A percentile compares a stretch with the other conserved stretches of the same genome.
Evolutionary conservation across 2,888 invertebrate species (phyloP).

Genomic region (Bruchidius siliquastri): DNA sequence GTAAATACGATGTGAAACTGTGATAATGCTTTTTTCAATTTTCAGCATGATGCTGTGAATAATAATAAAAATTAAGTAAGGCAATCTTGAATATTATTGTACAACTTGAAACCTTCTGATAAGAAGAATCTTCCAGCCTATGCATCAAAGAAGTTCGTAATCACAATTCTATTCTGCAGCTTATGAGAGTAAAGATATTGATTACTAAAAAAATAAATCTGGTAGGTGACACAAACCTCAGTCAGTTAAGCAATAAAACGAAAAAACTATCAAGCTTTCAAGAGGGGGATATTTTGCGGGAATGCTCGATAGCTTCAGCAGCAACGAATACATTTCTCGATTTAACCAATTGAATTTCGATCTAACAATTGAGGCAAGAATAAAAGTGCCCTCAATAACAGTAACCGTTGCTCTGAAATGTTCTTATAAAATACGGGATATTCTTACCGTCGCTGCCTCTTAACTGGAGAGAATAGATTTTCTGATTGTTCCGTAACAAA

Average conservation of each 20-base stretch:
- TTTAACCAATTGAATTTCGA: conserved; percentile 21
- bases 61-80: too few relatives aligned
- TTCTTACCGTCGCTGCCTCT: neutral
- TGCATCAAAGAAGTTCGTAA: too few relatives aligned
- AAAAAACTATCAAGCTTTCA: neutral
- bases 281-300: neutral
- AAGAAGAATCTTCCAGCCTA: too few relatives aligned
- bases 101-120: too few relatives aligned
- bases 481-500: neutral
- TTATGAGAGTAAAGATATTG: too few relatives aligned
- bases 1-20: too few relatives aligned
- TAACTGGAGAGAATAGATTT: neutral
- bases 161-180: too few relatives aligned
- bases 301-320: conserved; percentile 15
- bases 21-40: too few relatives aligned
- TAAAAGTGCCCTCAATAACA: conserved; percentile 18
- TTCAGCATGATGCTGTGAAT: too few relatives aligned
- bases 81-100: too few relatives aligned
- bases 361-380: conserved; percentile 18
- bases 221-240: neutral
- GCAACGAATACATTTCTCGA: conserved; percentile 11
- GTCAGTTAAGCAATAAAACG: neutral
- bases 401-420: conserved; percentile 15
- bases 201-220: too few relatives aligned
- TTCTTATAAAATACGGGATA: conserved; percentile 8